Evolutionary conservation across 2,888 invertebrate genomes (phyloP).

Genomic region (Drosophila helvetica): DNA sequence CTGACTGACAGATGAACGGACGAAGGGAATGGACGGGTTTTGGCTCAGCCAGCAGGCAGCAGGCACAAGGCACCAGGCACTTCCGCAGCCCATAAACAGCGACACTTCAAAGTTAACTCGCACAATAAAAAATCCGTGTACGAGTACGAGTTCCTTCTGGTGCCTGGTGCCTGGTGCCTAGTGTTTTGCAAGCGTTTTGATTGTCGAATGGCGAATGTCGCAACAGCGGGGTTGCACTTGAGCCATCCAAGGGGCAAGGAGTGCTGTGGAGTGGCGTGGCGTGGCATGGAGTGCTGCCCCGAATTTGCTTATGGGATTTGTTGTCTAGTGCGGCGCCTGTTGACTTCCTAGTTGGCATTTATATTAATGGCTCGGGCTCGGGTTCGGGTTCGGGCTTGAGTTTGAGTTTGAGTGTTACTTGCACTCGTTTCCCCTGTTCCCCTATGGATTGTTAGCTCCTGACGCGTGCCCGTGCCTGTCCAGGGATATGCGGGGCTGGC

Average conservation of each 20-base stretch:
- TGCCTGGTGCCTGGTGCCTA: no score
- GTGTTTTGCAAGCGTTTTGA: neutral
- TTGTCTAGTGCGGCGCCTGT: slow-evolving; percentile 59
- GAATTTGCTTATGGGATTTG: slow-evolving; percentile 66
- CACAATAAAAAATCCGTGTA: slow-evolving; percentile 71
- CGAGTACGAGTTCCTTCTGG: slow-evolving; percentile 1
- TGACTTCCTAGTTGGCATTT: slow-evolving; percentile 70
- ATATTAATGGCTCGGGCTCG: slow-evolving; percentile 58
- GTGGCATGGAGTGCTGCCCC: neutral
- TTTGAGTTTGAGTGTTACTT: neutral
- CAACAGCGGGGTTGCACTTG: slow-evolving; percentile 30
- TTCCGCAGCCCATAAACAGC: slow-evolving; percentile 60
- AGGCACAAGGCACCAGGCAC: slow-evolving; percentile 23
- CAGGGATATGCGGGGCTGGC: no score
- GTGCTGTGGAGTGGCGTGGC: neutral
- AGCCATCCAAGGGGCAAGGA: neutral
- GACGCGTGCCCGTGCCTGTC: no score
- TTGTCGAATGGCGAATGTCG: neutral
- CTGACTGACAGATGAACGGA: slow-evolving; percentile 7
- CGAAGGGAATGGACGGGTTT: neutral
- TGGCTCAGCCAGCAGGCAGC: neutral
- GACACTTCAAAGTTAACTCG: slow-evolving; percentile 75
- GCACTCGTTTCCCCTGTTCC: neutral
- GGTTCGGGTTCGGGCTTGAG: slow-evolving; percentile 14
- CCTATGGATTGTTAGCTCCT: neutral